Percentiles rank a stretch among this genome's conserved stretches.
Evolutionary conservation across 1,140 invertebrate genomes (phyloP).

Genomic region (Hesperophylax magnus): DNA sequence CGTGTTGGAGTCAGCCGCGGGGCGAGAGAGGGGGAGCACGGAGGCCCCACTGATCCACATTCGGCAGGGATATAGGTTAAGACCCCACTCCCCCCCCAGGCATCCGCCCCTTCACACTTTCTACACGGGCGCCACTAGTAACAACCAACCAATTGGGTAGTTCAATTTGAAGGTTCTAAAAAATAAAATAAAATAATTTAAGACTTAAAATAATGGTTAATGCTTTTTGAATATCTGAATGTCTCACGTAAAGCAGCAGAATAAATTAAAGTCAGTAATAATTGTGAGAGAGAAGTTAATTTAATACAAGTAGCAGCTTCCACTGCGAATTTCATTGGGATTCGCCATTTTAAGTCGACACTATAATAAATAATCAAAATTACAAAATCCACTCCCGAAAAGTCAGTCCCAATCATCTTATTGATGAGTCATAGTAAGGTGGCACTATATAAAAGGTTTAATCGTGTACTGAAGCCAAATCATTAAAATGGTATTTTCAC

Average conservation of each 20-base stretch:
- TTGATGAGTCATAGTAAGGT: no score
- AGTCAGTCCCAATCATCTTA: no score
- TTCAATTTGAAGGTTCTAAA: constrained; percentile 7
- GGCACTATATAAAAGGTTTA: no score
- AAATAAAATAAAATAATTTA: background rate
- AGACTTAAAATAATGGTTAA: background rate
- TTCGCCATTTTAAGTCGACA: no score
- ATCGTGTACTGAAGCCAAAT: background rate
- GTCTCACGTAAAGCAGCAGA: no score
- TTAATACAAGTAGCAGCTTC: no score
- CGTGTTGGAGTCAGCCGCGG: constrained; percentile 5
- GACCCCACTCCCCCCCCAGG: constrained; percentile 26
- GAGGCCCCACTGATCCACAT: constrained; percentile 57
- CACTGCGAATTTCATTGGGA: no score
- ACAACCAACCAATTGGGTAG: background rate
- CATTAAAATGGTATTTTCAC: background rate
- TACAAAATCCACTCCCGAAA: no score
- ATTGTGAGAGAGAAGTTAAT: no score
- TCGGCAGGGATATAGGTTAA: constrained; percentile 50
- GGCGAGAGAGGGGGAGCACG: constrained; percentile 4
- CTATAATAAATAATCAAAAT: no score
- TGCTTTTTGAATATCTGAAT: background rate
- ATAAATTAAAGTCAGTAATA: no score
- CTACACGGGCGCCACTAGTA: constrained; percentile 28
- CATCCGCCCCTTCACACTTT: constrained; percentile 8